These are phyloP conservation scores for Papilio helenus DNA, from an alignment of 1,140 invertebrate species.

Conservation along the genomic window DNA sequence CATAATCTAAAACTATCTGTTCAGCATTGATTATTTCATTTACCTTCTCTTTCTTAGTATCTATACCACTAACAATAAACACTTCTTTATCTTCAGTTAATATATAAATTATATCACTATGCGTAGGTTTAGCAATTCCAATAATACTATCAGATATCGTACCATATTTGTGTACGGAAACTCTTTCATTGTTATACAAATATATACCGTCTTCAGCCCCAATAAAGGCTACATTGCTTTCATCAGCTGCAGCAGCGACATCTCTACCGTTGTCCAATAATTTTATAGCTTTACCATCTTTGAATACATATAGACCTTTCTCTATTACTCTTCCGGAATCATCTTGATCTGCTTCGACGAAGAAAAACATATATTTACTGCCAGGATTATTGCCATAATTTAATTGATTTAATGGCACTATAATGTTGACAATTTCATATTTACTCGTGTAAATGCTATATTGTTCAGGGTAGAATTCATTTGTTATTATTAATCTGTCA, in stretches of 20 bases:
- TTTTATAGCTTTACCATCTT: constrained; percentile 52
- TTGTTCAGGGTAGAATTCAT: constrained; percentile 50
- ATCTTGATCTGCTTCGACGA: constrained; percentile 59
- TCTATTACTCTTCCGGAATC: constrained; percentile 50
- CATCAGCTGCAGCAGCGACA: constrained; percentile 52
- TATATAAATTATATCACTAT: constrained; percentile 59
- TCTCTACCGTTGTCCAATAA: constrained; percentile 64
- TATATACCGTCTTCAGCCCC: constrained; percentile 66
- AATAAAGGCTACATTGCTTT: constrained; percentile 59
- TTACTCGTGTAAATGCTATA: constrained; percentile 48
- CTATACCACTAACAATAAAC: constrained; percentile 61
- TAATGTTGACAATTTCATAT: constrained; percentile 56
- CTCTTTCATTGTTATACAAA: constrained; percentile 49
- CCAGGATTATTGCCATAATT: constrained; percentile 54
- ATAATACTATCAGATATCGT: constrained; percentile 60
- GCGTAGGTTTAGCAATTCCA: constrained; percentile 56
- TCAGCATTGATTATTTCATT: constrained; percentile 52
- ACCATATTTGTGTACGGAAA: constrained; percentile 63
- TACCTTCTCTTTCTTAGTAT: constrained; percentile 59
- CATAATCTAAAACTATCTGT: constrained; percentile 61
- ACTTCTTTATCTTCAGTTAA: constrained; percentile 58
- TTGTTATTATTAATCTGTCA: constrained; percentile 38
- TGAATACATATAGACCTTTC: constrained; percentile 57
- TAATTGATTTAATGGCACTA: constrained; percentile 54
- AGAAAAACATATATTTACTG: constrained; percentile 51